Base-by-base conservation (phyloP, 2,113 vertebrate genomes). In the Ginglymostoma cirratum region DNA sequence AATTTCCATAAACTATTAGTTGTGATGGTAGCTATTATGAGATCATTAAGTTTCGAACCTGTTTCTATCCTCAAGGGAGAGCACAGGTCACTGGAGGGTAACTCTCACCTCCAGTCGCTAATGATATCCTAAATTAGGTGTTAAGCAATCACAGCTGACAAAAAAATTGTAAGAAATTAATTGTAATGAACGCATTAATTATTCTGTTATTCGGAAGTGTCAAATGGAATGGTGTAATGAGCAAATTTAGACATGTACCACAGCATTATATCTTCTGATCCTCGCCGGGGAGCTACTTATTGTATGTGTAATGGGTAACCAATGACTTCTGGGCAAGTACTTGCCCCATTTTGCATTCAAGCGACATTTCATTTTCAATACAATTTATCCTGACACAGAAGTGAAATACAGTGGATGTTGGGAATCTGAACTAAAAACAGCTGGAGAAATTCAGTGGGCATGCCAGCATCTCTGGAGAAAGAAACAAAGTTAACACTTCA, bases 81-180 rank as follows among this genome's bases (percentile, higher is more conserved):
- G 34, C n/a, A 67, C 89, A 93, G 89, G 89, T 93, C 89, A 93
- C 89, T 66, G 34, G 89, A 61, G 61, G 89, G 89, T 38, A 66
- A 93, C 89, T 24, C 89, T 92, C 89, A 93, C 34, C 89, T 66
- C 89, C 65, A 21, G 34, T 21, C 5, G 34, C 61, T 93, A 93
- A 93, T 66, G 61, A 93, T 93, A 93, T 93, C 61, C 17, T 93
- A 93, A 93, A 93, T 93, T 38, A 93, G 89, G 61, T 93, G 89
- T 93, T 93, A 61, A 67, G 89, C 61, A 93, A 93, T 93, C 27
- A 8, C n/a, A 67, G 89, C 89, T 93, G 89, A 93, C 89, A 93
- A 93, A 93, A 93, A 66, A 66, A 93, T 93, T 93, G 89, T 93
- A 93, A 93, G 89, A 93, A 93, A 93, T 93, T 93, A 93, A 93